These are phyloP conservation scores for Clanis bilineata DNA, from an alignment of 2,888 invertebrate species.

Conservation along the genomic window DNA sequence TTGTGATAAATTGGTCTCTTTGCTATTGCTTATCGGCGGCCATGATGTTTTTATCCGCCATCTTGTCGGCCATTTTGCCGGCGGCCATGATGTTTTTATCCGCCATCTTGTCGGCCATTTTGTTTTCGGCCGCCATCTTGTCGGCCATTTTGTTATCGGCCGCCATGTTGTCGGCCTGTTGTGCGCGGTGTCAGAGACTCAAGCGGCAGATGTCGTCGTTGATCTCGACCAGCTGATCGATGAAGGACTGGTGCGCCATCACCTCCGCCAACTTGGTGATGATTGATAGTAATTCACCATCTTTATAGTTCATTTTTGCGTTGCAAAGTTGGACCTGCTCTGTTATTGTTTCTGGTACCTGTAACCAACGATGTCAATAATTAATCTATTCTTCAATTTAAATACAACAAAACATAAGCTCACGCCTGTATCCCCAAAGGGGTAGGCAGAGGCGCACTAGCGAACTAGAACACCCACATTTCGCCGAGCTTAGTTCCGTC, in stretches of 20 bases:
- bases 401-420: too few species aligned
- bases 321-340: slow-evolving; percentile 86
- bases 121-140: slow-evolving; percentile 26
- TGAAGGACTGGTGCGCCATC: slow-evolving; percentile 87
- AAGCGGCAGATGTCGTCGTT: slow-evolving; percentile 91
- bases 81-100: neutral
- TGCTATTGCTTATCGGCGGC: slow-evolving; percentile 17
- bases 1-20: slow-evolving; percentile 16
- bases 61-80: neutral
- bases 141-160: slow-evolving; percentile 44
- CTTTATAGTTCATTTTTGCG: slow-evolving; percentile 87
- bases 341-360: slow-evolving; percentile 84
- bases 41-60: neutral
- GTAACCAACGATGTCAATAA: slow-evolving; percentile 19
- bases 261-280: slow-evolving; percentile 86
- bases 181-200: slow-evolving; percentile 79
- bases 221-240: slow-evolving; percentile 89
- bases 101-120: slow-evolving; percentile 43
- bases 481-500: too few species aligned
- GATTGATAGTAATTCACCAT: slow-evolving; percentile 83
- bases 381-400: neutral
- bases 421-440: too few species aligned
- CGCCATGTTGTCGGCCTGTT: slow-evolving; percentile 41
- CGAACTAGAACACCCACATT: too few species aligned
- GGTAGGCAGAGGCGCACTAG: too few species aligned